Evolutionary conservation across 2,888 invertebrate genomes (phyloP), one percentile per base, ranked within the genome.

Genomic region (Drosophila mulleri): DNA sequence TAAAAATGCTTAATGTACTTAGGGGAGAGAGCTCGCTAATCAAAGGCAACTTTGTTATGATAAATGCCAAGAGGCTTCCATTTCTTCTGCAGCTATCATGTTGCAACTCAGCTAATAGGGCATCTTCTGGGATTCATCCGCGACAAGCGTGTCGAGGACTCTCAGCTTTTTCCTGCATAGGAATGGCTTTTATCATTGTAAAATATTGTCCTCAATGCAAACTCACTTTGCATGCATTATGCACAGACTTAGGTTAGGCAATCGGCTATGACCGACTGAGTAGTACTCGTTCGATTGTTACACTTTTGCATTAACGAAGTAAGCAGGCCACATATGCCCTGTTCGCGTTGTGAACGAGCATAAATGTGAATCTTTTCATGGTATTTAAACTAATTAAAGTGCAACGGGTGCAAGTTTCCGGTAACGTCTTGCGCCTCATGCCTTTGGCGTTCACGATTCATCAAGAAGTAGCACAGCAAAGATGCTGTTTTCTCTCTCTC

Each of bases 151-250:
- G 41, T 12, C 29, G 41, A 42, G 56, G 12, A 50, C 48, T 12
- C 32, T 32, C 29, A 18, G 41, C 56, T 23, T 8, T 18, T 35
- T 5, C 11, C 14, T 48, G 47, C 26, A 12, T 45, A 4, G 14
- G 8, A 50, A 37, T 16, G 39, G 48, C 23, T 32, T 23, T 45
- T 52, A 60, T 26, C 23, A 26, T 14, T 37, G 56, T 20, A n/a
- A 54, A 58, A 59, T 63, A 53, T 23, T 63, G 60, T 66, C 14
- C 16, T 53, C 47, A 60, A 65, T 62, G 68, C 44, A 59, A 82
- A 80, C 75, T 61, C 52, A 78, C 82, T 83, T 83, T 82, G 68
- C 80, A 72, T 82, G 67, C 67, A 78, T 75, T 78, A 76, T 73
- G 72, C 56, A 42, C 42, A 57, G 61, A 45, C 57, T 66, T 58